Base-by-base conservation (phyloP, 1,140 invertebrate genomes). In the Leptinotarsa undecemlineata region DNA sequence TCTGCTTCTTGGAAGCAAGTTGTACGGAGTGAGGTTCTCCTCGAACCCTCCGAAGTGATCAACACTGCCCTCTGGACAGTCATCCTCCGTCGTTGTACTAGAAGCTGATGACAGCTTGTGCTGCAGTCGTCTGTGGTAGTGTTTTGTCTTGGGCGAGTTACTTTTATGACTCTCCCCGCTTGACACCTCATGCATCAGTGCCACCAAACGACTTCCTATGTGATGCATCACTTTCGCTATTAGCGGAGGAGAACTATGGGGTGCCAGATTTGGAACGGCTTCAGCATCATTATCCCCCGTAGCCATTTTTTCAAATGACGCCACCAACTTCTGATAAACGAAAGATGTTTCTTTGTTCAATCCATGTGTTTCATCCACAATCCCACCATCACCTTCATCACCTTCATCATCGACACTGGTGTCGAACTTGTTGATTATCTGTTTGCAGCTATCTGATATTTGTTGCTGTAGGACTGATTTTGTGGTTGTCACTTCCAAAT, bases 181-280 rank as follows among this genome's bases (percentile, higher is more conserved):
- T 19, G 92, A 94, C 4, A 96, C 95, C 82, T 97, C 95, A 82
- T 96, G 95, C 96, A 97, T 97, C 47, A 97, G 86, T 0, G 95
- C 94, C 3, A 96, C 94, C 47, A 97, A 85, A n/a, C 95, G 86
- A 61, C 94, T 94, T 2, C 95, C 94, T 62, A 97, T 97, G 78
- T 97, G 95, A 75, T 95, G 92, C 93, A 96, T 95, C 0, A 96
- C 95, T 87, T 96, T 95, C 14, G 94, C 93, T 62, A 96, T 93
- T n/a, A 96, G 83, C 0, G 95, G 94, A 0, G 95, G 95, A 2
- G 94, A 95, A 63, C 90, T 92, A 79, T 92, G 90, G 0, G 91
- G 90, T 0, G 88, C 85, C 3, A 63, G 8, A 8, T 86, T 86
- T 47, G 81, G 86, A 3, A 85, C 80, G 11, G 86, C 84, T 17